phyloP scores from a whole-genome alignment of 2,113 vertebrate species.

The Crotalus viridis region DNA sequence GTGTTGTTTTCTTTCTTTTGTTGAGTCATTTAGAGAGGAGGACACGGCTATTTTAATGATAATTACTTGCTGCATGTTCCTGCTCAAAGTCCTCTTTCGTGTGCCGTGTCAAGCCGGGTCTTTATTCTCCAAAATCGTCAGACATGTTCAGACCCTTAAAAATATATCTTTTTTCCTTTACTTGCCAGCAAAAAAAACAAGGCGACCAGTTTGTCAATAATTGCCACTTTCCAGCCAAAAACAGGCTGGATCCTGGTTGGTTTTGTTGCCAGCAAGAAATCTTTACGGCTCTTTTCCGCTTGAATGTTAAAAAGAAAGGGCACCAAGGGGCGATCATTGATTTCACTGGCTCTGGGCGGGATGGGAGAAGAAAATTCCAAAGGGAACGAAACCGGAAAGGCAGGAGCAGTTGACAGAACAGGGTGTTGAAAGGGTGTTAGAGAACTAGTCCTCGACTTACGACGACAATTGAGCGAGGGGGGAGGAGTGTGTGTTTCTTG shows the following conservation, averaged over 20 bases:
- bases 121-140: neutral
- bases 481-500: neutral
- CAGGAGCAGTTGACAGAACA: neutral
- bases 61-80: neutral
- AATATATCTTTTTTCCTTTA: neutral
- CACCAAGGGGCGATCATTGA: neutral
- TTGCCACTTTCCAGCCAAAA: neutral
- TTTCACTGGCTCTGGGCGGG: neutral
- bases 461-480: too few relatives aligned
- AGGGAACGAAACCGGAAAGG: neutral
- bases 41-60: neutral
- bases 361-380: neutral
- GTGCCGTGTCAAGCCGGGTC: neutral
- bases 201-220: neutral
- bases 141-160: too few relatives aligned
- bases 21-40: neutral
- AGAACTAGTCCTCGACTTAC: too few relatives aligned
- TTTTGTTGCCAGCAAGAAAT: neutral
- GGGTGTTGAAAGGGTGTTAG: neutral
- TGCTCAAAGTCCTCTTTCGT: neutral
- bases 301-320: neutral
- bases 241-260: neutral
- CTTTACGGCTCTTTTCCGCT: neutral
- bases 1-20: neutral
- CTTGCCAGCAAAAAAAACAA: neutral